Evolutionary conservation across 2,888 invertebrate species (phyloP), one percentile per base, ranked within the genome.

Genomic region (Petrophora chlorosata): DNA sequence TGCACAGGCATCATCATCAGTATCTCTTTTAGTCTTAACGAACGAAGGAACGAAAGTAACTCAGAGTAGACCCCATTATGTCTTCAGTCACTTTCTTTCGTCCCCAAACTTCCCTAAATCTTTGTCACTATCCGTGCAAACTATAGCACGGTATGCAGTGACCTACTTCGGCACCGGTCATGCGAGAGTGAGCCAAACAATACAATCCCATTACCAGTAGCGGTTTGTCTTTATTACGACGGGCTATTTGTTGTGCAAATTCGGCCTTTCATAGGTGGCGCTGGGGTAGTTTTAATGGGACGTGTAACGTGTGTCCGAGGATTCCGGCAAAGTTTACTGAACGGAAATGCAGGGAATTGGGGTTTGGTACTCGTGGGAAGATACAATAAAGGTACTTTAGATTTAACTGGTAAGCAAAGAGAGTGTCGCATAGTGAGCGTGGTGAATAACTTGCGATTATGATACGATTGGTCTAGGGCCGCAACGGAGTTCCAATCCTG

Each of bases 211-310:
- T 76, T 72, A 71, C 63, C 65, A 49, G 49, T 59, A 49, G 58
- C 62, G 53, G 65, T 76, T 67, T 68, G 69, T 74, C 72, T 79
- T 72, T 76, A 75, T 76, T 73, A 67, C 55, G 33, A 41, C 35
- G 50, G 55, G 34, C 45, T 65, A 56, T 67, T 65, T 61, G 65
- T 63, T 65, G 65, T 53, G 59, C 56, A 59, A 63, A 67, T 64
- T 67, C 61, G 45, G 48, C 44, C 43, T 42, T 41, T 38, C 45
- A 46, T 48, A 26, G 39, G 17, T 17, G 3, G 30, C 28, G 7
- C 23, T 36, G 36, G 36, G 36, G 35, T 9, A 19, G 9, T 15
- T 39, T 50, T 50, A 43, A 50, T 39, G 30, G 39, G 39, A 39
- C 43, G 29, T 49, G 43, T 39, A 34, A 42, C 34, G 23, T 33